These are phyloP conservation scores for Ciona savignyi DNA, from an alignment of 23 tunicate species.

Conservation along the genomic window DNA sequence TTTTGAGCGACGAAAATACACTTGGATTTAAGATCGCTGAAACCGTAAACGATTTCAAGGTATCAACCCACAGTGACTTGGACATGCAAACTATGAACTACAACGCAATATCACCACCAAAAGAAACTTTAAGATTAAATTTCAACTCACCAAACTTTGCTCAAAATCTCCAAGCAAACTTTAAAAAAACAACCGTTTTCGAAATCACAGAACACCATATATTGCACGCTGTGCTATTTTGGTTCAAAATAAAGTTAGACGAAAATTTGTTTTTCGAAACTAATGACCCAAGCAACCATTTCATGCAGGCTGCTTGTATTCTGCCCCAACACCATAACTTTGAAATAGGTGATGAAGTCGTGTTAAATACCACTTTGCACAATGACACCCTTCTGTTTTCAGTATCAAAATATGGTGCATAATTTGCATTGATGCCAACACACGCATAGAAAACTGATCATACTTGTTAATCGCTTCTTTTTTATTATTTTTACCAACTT, in stretches of 20 bases:
- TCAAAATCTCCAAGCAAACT: not conserved
- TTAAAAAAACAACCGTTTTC: slow-evolving; percentile 12
- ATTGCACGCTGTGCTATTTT: slow-evolving; percentile 45
- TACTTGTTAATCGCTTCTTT: too few species aligned
- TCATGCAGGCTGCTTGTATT: slow-evolving; percentile 49
- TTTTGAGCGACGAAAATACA: slow-evolving; percentile 44
- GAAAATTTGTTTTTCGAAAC: slow-evolving; percentile 21
- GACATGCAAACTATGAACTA: slow-evolving; percentile 13
- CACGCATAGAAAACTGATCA: too few species aligned
- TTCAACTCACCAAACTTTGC: too few species aligned
- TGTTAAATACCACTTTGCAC: slow-evolving; percentile 5
- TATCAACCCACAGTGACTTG: slow-evolving; percentile 50
- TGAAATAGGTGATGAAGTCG: slow-evolving; percentile 19
- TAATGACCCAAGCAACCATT: slow-evolving; percentile 21
- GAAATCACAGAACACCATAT: slow-evolving; percentile 14
- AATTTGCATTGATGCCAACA: too few species aligned
- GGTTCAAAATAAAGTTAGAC: slow-evolving; percentile 50
- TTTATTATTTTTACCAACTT: too few species aligned
- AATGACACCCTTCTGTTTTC: slow-evolving; percentile 33
- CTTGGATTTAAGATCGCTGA: slow-evolving; percentile 52
- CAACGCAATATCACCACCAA: slow-evolving; percentile 1
- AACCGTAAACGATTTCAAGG: slow-evolving; percentile 36
- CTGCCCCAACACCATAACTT: slow-evolving; percentile 25
- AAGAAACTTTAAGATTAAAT: not conserved
- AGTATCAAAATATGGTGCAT: slow-evolving; percentile 18